A percentile compares a stretch with the other conserved stretches of the same genome.
phyloP scores from a whole-genome alignment of 2,113 vertebrate species.

The Rhynchopsitta pachyrhyncha region DNA sequence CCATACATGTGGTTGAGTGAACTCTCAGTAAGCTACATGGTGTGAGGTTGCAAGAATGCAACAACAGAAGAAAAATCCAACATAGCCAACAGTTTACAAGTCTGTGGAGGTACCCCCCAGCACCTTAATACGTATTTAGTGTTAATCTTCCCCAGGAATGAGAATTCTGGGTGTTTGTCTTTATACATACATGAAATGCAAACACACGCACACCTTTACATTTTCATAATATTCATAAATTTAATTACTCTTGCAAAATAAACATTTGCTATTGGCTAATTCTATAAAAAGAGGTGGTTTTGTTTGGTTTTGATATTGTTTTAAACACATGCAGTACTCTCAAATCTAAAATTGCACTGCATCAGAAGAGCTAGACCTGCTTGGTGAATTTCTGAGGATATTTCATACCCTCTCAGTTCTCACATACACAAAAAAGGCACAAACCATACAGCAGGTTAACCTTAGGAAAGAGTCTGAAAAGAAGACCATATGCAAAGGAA shows the following conservation, averaged over 20 bases:
- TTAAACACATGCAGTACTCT: not conserved
- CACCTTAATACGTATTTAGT: not conserved
- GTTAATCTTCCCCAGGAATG: not conserved
- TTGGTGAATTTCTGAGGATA: not conserved
- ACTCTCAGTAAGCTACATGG: not conserved
- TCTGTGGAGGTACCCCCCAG: not conserved
- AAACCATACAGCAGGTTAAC: not conserved
- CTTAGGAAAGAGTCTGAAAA: not conserved
- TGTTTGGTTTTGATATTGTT: not conserved
- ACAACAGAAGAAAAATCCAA: not conserved
- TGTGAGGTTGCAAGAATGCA: not conserved
- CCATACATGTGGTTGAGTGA: not conserved
- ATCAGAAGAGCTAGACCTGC: not conserved
- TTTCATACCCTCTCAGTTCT: not conserved
- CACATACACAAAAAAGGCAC: not conserved
- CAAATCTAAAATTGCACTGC: not conserved
- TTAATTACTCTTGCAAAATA: slow-evolving; percentile 52
- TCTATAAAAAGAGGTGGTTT: not conserved
- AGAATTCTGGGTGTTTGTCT: not conserved
- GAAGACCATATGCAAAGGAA: not conserved
- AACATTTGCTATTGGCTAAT: not conserved
- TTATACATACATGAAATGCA: not conserved
- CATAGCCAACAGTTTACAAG: not conserved
- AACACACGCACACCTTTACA: not conserved
- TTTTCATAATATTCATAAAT: slow-evolving; percentile 9